Percentiles rank a stretch among this genome's conserved stretches.
Conservation (phyloP, 2,888 invertebrate species). For the Apodemia mormo region DNA sequence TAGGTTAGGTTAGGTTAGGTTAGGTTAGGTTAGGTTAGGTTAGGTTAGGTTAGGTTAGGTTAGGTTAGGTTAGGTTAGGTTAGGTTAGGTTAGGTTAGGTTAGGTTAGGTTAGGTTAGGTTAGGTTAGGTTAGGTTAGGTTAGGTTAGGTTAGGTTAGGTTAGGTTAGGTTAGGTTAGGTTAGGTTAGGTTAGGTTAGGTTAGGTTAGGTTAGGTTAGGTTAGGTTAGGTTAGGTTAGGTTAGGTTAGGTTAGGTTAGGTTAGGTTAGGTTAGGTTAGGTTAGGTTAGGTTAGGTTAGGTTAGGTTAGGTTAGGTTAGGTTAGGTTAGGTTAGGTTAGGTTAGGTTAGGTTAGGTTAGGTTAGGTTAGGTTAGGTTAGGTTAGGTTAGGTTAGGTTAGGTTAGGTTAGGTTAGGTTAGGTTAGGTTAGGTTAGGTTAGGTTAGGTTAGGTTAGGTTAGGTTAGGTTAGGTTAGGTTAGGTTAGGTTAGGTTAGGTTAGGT, state of each 20-base stretch:
- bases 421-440: constrained; percentile 17
- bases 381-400: too few relatives aligned
- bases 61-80: too few relatives aligned
- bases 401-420: constrained; percentile 17
- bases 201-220: constrained; percentile 30
- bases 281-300: too few relatives aligned
- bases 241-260: constrained; percentile 22
- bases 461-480: constrained; percentile 21
- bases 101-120: constrained; percentile 33
- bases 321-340: constrained; percentile 22
- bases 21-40: constrained; percentile 34
- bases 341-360: constrained; percentile 18
- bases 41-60: constrained; percentile 34
- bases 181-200: constrained; percentile 31
- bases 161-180: constrained; percentile 29
- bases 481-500: constrained; percentile 15
- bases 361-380: too few relatives aligned
- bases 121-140: constrained; percentile 34
- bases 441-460: constrained; percentile 18
- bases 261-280: constrained; percentile 12
- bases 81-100: constrained; percentile 33
- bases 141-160: constrained; percentile 33
- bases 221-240: constrained; percentile 1
- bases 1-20: constrained; percentile 28
- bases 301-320: constrained; percentile 24